A percentile compares a stretch with the other conserved stretches of the same genome.
phyloP scores from a whole-genome alignment of 1,140 invertebrate genomes.

The Drosophila parabipectinata region DNA sequence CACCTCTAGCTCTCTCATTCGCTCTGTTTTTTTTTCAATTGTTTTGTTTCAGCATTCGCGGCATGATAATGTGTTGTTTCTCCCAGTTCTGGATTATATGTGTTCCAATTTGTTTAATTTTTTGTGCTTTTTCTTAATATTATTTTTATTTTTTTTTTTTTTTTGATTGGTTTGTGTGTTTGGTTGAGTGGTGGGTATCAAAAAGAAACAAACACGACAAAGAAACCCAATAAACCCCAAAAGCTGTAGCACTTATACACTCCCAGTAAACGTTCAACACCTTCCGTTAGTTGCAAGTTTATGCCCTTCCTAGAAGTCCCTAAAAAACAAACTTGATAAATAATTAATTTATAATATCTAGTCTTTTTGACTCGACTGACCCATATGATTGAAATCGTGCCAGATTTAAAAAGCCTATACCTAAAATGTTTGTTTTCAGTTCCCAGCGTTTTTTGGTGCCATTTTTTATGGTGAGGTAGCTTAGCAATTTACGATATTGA shows the following conservation, averaged over 20 bases:
- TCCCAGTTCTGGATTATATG: conserved; percentile 4
- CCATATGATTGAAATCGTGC: no score
- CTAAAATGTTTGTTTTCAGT: no score
- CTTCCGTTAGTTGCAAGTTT: conserved; percentile 29
- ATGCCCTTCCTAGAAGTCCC: background rate
- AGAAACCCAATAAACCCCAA: conserved; percentile 41
- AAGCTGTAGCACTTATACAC: conserved; percentile 35
- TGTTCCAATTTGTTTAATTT: conserved; percentile 19
- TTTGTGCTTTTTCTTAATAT: background rate
- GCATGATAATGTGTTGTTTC: conserved; percentile 47
- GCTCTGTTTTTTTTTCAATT: conserved; percentile 43
- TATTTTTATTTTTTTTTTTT: background rate
- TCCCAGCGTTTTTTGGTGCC: no score
- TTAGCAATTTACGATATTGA: no score
- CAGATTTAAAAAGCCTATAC: no score
- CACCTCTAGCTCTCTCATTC: background rate
- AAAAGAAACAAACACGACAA: conserved; percentile 37
- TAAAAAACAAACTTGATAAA: no score
- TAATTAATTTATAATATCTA: no score
- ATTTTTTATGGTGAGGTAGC: no score
- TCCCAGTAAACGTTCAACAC: conserved; percentile 21
- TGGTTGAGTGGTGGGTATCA: conserved; percentile 21
- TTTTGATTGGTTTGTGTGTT: background rate
- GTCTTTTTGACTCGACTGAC: no score
- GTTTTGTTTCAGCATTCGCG: conserved; percentile 53